Evolutionary conservation across 2,113 vertebrate genomes (phyloP).

Genomic region (Castor canadensis): DNA sequence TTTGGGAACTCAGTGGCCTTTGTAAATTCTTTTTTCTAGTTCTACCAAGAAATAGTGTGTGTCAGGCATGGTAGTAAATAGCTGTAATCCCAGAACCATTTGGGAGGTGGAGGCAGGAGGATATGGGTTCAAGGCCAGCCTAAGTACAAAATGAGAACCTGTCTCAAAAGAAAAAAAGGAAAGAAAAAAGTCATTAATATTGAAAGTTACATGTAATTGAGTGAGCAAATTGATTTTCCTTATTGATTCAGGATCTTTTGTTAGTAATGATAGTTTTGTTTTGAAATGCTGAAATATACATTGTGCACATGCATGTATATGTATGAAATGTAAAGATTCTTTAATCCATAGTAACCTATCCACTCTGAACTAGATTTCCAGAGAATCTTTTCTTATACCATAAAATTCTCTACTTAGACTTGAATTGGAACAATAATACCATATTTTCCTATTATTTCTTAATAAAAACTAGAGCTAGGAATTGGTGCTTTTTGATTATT

Average conservation of each 20-base stretch:
- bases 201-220: not conserved
- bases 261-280: not conserved
- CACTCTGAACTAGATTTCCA: not conserved
- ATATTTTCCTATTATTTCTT: not conserved
- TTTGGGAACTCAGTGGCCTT: not conserved
- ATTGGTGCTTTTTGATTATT: not conserved
- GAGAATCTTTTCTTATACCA: not conserved
- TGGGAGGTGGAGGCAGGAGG: too few species aligned
- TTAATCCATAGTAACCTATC: not conserved
- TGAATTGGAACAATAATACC: not conserved
- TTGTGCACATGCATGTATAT: not conserved
- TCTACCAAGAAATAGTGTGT: not conserved
- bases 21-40: slow-evolving; percentile 1
- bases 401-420: slow-evolving; percentile 21
- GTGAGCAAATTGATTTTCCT: not conserved
- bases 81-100: too few species aligned
- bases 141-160: too few species aligned
- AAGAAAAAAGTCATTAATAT: not conserved
- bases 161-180: too few species aligned
- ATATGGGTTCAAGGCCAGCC: too few species aligned
- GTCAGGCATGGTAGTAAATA: too few species aligned
- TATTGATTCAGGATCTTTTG: not conserved
- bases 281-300: not conserved
- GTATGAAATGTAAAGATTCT: not conserved
- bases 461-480: slow-evolving; percentile 15